Conservation (phyloP, 2,888 invertebrate genomes). For the Caenorhabditis zanzibari region DNA sequence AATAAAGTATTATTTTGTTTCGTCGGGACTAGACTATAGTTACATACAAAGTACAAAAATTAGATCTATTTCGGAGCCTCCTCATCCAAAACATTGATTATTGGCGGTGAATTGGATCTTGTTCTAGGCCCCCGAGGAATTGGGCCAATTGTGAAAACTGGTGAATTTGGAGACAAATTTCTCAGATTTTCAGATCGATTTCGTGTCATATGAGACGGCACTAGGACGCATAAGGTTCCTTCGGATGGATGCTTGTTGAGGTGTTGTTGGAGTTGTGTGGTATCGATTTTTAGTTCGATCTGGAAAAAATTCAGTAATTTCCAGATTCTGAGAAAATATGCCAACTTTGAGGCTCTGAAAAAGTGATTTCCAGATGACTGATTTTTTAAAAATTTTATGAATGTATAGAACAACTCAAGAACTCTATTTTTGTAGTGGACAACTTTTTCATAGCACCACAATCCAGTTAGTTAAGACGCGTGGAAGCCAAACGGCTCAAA, state of each 20-base stretch:
- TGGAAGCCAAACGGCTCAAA: no score
- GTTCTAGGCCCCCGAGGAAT: background rate
- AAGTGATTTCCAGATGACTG: no score
- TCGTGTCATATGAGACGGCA: background rate
- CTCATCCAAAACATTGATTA: background rate
- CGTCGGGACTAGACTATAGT: background rate
- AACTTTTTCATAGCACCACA: no score
- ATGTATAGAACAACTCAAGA: no score
- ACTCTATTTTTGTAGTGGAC: no score
- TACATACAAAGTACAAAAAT: background rate
- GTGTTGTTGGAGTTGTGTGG: background rate
- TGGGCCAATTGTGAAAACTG: background rate
- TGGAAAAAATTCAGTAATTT: background rate
- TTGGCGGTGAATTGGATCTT: background rate
- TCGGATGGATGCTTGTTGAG: background rate
- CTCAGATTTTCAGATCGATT: background rate
- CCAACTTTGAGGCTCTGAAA: no score
- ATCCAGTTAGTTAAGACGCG: no score
- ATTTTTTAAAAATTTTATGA: no score
- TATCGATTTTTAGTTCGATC: background rate
- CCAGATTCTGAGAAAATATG: background rate
- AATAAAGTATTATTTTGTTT: background rate
- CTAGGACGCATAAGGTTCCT: background rate
- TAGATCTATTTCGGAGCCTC: background rate
- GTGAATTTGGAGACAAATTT: background rate